Evolutionary conservation across 2,113 vertebrate species (phyloP).

Genomic region (Silurus meridionalis): DNA sequence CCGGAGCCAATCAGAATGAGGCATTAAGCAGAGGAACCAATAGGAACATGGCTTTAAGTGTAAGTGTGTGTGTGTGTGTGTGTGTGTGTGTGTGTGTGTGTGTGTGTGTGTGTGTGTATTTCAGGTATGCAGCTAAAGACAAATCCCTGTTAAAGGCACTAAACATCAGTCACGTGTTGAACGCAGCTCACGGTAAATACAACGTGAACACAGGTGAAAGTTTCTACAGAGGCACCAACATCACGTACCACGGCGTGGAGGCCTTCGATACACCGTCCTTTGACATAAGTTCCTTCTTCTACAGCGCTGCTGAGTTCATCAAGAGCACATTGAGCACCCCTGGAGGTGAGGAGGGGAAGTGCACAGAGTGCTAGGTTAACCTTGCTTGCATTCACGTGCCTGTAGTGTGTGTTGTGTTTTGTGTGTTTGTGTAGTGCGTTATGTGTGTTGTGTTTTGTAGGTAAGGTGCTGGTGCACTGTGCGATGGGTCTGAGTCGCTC

Average conservation of each 20-base stretch:
- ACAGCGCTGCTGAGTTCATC: constrained; percentile 79
- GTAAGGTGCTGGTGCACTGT: constrained; percentile 88
- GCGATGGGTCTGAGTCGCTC: constrained; percentile 93
- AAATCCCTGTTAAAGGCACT: constrained; percentile 75
- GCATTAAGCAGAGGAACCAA: background rate
- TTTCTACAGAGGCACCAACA: constrained; percentile 77
- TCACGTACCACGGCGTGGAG: constrained; percentile 80
- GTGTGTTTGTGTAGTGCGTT: background rate
- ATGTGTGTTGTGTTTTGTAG: constrained; percentile 60
- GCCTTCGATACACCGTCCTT: constrained; percentile 79
- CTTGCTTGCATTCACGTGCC: background rate
- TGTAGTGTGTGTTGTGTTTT: constrained; percentile 16
- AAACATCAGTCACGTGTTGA: constrained; percentile 83
- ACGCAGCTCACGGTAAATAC: constrained; percentile 82
- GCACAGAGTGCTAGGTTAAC: background rate
- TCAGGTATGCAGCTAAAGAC: constrained; percentile 82
- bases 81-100: background rate
- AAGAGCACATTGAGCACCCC: constrained; percentile 70
- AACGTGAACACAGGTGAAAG: constrained; percentile 79
- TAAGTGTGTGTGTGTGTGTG: background rate
- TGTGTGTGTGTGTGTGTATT: constrained; percentile 14
- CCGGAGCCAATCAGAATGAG: background rate
- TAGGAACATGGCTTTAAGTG: background rate
- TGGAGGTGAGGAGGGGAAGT: constrained; percentile 67
- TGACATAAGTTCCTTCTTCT: constrained; percentile 79